Base-by-base conservation (phyloP, 2,797 vertebrate species). In the Leucoraja ocellata region DNA sequence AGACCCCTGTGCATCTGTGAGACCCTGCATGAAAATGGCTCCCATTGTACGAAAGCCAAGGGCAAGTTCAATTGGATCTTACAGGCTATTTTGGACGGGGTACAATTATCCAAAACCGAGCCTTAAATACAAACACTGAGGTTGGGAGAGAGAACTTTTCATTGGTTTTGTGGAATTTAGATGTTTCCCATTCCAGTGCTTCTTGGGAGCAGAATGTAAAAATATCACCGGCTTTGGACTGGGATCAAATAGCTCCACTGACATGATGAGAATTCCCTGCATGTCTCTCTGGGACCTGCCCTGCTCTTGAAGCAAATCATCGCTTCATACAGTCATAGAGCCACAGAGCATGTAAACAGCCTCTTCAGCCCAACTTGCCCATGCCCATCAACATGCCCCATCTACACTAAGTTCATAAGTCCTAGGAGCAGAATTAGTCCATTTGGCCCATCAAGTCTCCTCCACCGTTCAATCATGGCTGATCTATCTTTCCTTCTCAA, bases 111-210 rank as follows among this genome's bases (percentile, higher is more conserved):
- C 63, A 61, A 86, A 63, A 9, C n/a, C 36, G n/a, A 68, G 36
- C 8, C 84, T 68, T 32, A 88, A 68, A 88, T 23, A n/a, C 84
- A 88, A 68, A 88, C 84, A 68, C 61, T 65, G 84, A 88, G 84
- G 84, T 65, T 88, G 68, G n/a, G n/a, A 88, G 63, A 14, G 1
- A 68, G 84, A 18, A 58, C 32, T 88, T 68, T 68, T 63, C 63
- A 18, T 21, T 0, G 5, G 18, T 16, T 61, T 58, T 68, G 61
- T 36, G 63, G n/a, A 88, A 36, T 36, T 68, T 88, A 18, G 14
- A 36, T 68, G 61, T 21, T n/a, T 1, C 13, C 58, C 58, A 16
- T 88, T 65, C 84, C 61, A 68, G n/a, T 4, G 63, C 61, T 68
- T 63, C 84, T 6, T 9, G 28, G 84, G 61, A 23, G 68, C 28